Evolutionary conservation across 1,140 invertebrate species (phyloP).

Genomic region (Latrodectus geometricus): DNA sequence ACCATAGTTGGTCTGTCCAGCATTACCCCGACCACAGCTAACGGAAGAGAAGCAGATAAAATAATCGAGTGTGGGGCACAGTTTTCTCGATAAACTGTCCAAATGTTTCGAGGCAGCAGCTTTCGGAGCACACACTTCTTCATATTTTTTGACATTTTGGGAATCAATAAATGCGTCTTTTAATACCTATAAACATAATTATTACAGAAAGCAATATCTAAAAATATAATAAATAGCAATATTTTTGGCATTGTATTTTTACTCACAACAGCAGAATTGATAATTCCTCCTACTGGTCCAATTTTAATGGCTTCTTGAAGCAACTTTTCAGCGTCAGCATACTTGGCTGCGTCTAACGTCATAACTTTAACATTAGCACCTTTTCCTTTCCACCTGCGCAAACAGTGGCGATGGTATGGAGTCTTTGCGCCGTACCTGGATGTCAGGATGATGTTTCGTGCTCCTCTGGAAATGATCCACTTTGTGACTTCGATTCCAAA

Average conservation of each 20-base stretch:
- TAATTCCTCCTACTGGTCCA: slow-evolving; percentile 90
- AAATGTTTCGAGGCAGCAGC: slow-evolving; percentile 79
- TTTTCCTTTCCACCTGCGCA: slow-evolving; percentile 74
- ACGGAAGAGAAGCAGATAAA: slow-evolving; percentile 96
- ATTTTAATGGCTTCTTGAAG: slow-evolving; percentile 77
- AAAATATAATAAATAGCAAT: not conserved
- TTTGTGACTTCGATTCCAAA: slow-evolving; percentile 74
- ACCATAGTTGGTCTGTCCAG: slow-evolving; percentile 96
- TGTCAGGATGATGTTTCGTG: slow-evolving; percentile 71
- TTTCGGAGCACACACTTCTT: slow-evolving; percentile 75
- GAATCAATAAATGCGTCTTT: slow-evolving; percentile 90
- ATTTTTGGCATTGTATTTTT: no score
- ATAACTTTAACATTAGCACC: slow-evolving; percentile 81
- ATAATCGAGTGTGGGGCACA: slow-evolving; percentile 85
- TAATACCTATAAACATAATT: slow-evolving; percentile 72
- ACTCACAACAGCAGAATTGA: slow-evolving; percentile 88
- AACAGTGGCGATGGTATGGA: slow-evolving; percentile 71
- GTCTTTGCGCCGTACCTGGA: slow-evolving; percentile 71
- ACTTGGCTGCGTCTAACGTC: slow-evolving; percentile 75
- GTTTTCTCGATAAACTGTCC: slow-evolving; percentile 78
- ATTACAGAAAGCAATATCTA: not conserved
- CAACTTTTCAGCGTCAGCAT: slow-evolving; percentile 78
- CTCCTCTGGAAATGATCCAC: slow-evolving; percentile 73
- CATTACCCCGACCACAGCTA: slow-evolving; percentile 92
- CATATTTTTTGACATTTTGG: slow-evolving; percentile 83